Conservation (phyloP, 2,888 invertebrate genomes). For the Drosophila macrospina region DNA sequence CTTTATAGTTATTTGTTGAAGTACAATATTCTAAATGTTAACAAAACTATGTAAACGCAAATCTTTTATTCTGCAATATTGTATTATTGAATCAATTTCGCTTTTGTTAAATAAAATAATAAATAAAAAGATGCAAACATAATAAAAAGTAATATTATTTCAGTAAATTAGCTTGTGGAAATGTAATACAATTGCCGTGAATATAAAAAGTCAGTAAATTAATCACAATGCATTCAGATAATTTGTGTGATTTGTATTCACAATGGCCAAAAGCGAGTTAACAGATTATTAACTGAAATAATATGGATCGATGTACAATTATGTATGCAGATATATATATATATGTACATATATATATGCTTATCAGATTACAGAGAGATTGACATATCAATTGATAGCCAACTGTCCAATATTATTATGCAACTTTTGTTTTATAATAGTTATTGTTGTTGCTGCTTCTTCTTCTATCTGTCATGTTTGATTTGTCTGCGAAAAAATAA, state of each 20-base stretch:
- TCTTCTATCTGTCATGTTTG: constrained; percentile 28
- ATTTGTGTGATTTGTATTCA: constrained; percentile 41
- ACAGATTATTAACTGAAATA: constrained; percentile 33
- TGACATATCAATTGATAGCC: constrained; percentile 23
- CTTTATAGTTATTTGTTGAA: too few relatives aligned
- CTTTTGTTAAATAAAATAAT: neutral
- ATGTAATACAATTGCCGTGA: constrained; percentile 25
- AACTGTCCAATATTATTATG: constrained; percentile 12
- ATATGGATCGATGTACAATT: constrained; percentile 28
- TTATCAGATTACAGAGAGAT: constrained; percentile 17
- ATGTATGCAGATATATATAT: neutral
- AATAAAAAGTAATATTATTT: constrained; percentile 16
- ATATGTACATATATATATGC: neutral
- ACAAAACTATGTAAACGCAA: constrained; percentile 1
- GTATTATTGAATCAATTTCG: neutral
- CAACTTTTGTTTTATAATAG: neutral
- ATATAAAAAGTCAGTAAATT: constrained; percentile 29
- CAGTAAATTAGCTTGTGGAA: constrained; percentile 29
- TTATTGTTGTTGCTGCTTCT: constrained; percentile 1
- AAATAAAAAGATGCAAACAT: neutral
- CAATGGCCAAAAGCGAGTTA: constrained; percentile 17
- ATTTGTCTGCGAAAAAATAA: constrained; percentile 24
- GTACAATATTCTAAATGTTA: too few relatives aligned
- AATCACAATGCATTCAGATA: constrained; percentile 7
- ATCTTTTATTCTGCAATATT: neutral